Percentiles rank a stretch among this genome's conserved stretches.
These are phyloP conservation scores for Mycteria americana DNA, from an alignment of 2,797 vertebrate species.

Conservation along the genomic window DNA sequence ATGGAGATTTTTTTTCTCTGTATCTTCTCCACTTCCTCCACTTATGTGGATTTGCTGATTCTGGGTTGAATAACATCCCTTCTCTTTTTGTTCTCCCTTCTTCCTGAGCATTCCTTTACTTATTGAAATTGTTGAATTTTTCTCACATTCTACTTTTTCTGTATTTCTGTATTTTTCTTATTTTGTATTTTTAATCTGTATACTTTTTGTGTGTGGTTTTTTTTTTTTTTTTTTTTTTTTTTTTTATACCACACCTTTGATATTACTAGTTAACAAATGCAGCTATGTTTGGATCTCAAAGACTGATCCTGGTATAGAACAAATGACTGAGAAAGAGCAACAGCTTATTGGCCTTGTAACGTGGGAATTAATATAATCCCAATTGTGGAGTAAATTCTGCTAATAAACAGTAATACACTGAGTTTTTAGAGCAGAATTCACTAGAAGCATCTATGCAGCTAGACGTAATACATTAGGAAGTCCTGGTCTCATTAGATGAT, in stretches of 20 bases:
- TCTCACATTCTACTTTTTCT: not conserved
- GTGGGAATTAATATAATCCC: not conserved
- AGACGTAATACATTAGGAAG: not conserved
- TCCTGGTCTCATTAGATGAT: not conserved
- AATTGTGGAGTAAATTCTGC: not conserved
- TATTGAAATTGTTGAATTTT: not conserved
- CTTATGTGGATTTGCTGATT: not conserved
- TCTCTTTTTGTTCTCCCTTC: not conserved
- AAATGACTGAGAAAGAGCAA: not conserved
- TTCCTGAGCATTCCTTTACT: not conserved
- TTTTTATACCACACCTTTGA: not conserved
- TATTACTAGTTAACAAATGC: not conserved
- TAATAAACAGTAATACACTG: not conserved
- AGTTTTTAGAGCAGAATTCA: not conserved
- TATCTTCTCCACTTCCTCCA: not conserved
- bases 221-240: not conserved
- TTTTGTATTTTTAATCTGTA: not conserved
- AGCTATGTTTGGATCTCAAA: not conserved
- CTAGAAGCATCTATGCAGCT: not conserved
- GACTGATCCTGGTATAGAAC: not conserved
- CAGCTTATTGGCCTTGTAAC: not conserved
- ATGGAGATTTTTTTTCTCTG: not conserved
- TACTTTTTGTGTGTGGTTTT: not conserved
- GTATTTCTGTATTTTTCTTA: not conserved
- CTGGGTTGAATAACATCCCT: not conserved